Percentiles rank a stretch among this genome's conserved stretches.
phyloP scores from a whole-genome alignment of 1,140 invertebrate species.

The Tyrophagus putrescentiae region DNA sequence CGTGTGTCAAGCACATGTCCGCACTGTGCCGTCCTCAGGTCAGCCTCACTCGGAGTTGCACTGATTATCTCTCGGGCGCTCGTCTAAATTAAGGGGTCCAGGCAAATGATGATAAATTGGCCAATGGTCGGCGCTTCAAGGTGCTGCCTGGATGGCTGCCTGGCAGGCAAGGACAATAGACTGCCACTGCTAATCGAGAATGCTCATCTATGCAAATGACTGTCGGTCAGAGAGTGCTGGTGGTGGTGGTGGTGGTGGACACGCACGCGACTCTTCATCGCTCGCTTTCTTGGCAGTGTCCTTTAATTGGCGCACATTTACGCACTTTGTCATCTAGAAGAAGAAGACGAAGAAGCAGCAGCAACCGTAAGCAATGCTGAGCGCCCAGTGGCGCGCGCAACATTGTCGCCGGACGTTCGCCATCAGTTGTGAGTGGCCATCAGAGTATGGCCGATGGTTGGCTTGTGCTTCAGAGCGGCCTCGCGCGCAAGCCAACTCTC shows the following conservation, averaged over 20 bases:
- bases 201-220: neutral
- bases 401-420: neutral
- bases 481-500: neutral
- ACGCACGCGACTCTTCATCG: neutral
- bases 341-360: too few species aligned
- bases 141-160: neutral
- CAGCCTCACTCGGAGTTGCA: neutral
- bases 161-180: neutral
- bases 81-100: neutral
- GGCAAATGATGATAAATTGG: neutral
- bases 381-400: too few species aligned
- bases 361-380: too few species aligned
- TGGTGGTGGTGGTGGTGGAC: neutral
- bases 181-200: neutral
- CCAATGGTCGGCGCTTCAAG: neutral
- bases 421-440: neutral
- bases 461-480: too few species aligned
- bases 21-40: too few species aligned
- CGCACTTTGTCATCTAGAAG: too few species aligned
- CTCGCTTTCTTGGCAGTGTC: too few species aligned
- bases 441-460: neutral
- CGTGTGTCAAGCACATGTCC: constrained; percentile 13
- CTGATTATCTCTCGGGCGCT: neutral
- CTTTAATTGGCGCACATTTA: too few species aligned
- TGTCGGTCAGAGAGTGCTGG: neutral